Base-by-base conservation (phyloP, 2,888 invertebrate genomes). In the Dusona sp. region DNA sequence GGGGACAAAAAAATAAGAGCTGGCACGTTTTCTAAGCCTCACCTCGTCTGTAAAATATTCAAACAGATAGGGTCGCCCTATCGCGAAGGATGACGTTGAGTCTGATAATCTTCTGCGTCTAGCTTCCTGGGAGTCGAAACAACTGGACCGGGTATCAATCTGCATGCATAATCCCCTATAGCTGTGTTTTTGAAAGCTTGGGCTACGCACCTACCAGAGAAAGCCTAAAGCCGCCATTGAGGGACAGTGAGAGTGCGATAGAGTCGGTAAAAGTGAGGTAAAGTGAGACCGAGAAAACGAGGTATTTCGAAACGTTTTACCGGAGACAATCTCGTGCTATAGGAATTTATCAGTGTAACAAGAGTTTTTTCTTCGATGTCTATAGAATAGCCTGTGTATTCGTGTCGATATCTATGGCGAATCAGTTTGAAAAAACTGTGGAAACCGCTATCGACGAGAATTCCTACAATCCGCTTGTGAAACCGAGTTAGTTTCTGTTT, bases 91-190 rank as follows among this genome's bases (percentile, higher is more conserved):
- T 61, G 51, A 4, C 6, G 57, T 67, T 57, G 74, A 29, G 57
- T 68, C 80, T 74, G 84, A 86, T 86, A 81, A 86, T 86, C 84
- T 81, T 57, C 65, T 68, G 42, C 74, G 86, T 36, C 74, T 83
- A 86, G 84, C 83, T 87, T 88, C 80, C 83, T 85, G 83, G 82
- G 87, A 85, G 79, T 83, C 85, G 84, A 88, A 87, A 86, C 88
- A 88, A 88, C 88, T 87, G 88, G 86, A 88, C 88, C 86, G 88
- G 79, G 88, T 89, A 88, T 89, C 86, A 88, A 89, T 88, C 85
- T 89, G 87, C 86, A 89, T 89, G 87, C 86, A 88, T 89, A 88
- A 89, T 89, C 86, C 73, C 68, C 19, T 73, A 75, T 82, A 84
- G 84, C 77, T 84, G 70, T 61, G 61, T 61, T 64, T 73, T 72